Percentiles rank a stretch among this genome's conserved stretches.
Evolutionary conservation across 2,888 invertebrate genomes (phyloP).

Genomic region (Aplocera efformata): DNA sequence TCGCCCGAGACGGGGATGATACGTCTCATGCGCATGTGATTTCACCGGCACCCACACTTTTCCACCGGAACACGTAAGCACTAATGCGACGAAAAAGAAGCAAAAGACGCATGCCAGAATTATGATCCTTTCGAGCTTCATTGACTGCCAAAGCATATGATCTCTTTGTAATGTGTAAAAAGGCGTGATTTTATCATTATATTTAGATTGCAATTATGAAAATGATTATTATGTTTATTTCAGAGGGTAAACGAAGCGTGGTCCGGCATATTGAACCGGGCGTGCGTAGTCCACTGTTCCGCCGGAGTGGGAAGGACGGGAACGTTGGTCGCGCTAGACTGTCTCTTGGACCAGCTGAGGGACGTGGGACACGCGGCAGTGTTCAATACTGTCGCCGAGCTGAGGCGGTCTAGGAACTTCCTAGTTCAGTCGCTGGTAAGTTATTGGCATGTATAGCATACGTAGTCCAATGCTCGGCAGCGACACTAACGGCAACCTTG

Average conservation of each 20-base stretch:
- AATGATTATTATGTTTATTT: too few species aligned
- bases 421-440: constrained; percentile 89
- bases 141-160: too few species aligned
- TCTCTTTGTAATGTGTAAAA: too few species aligned
- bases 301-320: constrained; percentile 98
- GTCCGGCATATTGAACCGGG: constrained; percentile 90
- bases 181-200: too few species aligned
- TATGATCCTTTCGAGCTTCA: too few species aligned
- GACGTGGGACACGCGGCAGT: constrained; percentile 92
- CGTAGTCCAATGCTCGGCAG: constrained; percentile 94
- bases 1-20: too few species aligned
- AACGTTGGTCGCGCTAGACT: constrained; percentile 95
- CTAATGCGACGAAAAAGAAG: too few species aligned
- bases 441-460: constrained; percentile 72
- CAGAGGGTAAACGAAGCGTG: constrained; percentile 92
- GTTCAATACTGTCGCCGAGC: constrained; percentile 93
- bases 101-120: too few species aligned
- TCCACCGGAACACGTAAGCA: too few species aligned
- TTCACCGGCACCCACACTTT: too few species aligned
- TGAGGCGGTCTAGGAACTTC: constrained; percentile 94
- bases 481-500: constrained; percentile 96
- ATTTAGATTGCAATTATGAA: too few species aligned
- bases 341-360: constrained; percentile 90
- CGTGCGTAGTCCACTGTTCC: constrained; percentile 93
- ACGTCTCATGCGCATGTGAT: too few species aligned